Conservation (phyloP, 2,888 invertebrate species). For the Drosophila meridiana region DNA sequence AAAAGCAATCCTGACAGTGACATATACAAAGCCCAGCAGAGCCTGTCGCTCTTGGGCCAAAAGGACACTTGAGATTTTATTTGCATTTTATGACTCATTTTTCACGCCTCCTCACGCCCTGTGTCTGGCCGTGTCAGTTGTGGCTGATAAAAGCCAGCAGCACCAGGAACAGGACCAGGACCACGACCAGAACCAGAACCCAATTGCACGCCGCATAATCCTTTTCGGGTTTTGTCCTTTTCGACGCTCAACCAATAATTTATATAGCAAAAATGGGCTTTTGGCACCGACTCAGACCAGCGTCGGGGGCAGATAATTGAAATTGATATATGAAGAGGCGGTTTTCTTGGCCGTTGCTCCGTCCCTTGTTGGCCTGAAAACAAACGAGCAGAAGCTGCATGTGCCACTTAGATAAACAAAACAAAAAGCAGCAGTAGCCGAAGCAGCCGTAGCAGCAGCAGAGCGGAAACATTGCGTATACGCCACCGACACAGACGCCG, state of each 20-base stretch:
- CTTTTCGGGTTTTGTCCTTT: slow-evolving; percentile 74
- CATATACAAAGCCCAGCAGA: slow-evolving; percentile 30
- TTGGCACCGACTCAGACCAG: slow-evolving; percentile 30
- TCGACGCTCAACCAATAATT: slow-evolving; percentile 67
- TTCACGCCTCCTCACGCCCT: slow-evolving; percentile 65
- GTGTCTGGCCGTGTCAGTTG: slow-evolving; percentile 59
- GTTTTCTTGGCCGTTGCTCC: slow-evolving; percentile 32
- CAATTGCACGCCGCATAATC: slow-evolving; percentile 73
- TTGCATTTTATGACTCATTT: slow-evolving; percentile 81
- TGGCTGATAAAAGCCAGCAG: slow-evolving; percentile 73
- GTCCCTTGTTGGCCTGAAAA: slow-evolving; percentile 52
- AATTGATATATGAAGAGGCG: slow-evolving; percentile 77
- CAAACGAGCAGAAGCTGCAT: slow-evolving; percentile 54
- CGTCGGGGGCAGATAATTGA: slow-evolving; percentile 68
- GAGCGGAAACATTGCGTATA: slow-evolving; percentile 71
- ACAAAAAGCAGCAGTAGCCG: slow-evolving; percentile 37
- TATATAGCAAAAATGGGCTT: slow-evolving; percentile 59
- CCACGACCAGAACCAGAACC: slow-evolving; percentile 7
- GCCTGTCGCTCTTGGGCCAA: slow-evolving; percentile 17
- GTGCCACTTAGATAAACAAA: slow-evolving; percentile 72
- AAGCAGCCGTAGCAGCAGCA: slow-evolving; percentile 11
- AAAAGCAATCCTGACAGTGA: slow-evolving; percentile 54
- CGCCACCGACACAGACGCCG: slow-evolving; percentile 53
- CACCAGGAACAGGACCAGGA: background rate
- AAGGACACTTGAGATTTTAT: slow-evolving; percentile 76